These are phyloP conservation scores for Trissonchulus latispiculum DNA, from an alignment of 2,888 invertebrate genomes.

Conservation along the genomic window DNA sequence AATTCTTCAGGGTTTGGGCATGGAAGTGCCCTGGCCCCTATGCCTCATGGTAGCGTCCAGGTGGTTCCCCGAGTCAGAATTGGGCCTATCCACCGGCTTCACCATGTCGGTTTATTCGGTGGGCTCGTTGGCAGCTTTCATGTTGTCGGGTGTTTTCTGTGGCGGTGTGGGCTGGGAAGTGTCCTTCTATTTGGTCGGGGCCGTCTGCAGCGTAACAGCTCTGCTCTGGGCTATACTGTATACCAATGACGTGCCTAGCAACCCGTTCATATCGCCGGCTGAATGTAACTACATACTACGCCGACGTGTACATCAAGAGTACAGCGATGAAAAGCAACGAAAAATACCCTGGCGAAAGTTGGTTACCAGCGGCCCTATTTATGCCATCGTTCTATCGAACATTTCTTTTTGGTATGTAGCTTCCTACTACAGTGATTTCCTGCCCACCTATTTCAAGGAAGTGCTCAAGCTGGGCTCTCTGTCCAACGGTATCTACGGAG, in stretches of 20 bases:
- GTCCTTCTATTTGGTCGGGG: neutral
- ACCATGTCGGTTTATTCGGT: neutral
- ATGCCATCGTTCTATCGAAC: neutral
- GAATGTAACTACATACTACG: neutral
- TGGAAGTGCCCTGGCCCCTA: neutral
- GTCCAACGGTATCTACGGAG: neutral
- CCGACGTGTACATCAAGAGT: neutral
- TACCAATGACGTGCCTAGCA: neutral
- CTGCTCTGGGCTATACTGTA: neutral
- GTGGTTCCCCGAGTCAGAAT: neutral
- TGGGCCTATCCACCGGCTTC: neutral
- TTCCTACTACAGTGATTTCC: neutral
- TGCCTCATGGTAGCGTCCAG: neutral
- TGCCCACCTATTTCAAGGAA: neutral
- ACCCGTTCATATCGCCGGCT: neutral
- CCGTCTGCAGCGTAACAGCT: too few species aligned
- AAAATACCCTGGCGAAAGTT: neutral
- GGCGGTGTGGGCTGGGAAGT: neutral
- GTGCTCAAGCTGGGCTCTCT: neutral
- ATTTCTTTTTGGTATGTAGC: neutral
- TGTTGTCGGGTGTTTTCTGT: neutral
- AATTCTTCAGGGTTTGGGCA: neutral
- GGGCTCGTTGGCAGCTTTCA: neutral
- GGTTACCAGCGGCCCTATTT: neutral
- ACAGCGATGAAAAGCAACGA: neutral